Evolutionary conservation across 2,113 vertebrate species (phyloP).

Genomic region (Hiodon alosoides): DNA sequence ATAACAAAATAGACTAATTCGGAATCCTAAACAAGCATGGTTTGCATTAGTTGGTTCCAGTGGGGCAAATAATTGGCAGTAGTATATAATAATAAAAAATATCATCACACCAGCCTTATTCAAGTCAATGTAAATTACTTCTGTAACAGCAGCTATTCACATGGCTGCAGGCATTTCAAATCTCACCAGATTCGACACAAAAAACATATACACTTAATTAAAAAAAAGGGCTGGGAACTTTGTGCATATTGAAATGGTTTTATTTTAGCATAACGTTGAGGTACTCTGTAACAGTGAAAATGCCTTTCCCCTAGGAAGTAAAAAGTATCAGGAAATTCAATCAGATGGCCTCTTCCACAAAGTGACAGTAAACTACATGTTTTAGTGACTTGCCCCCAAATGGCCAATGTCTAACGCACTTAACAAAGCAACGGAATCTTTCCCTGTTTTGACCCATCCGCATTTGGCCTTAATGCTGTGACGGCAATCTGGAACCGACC

Average conservation of each 20-base stretch:
- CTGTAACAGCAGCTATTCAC: conserved; percentile 39
- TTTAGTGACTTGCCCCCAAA: conserved; percentile 49
- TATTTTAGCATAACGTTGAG: conserved; percentile 38
- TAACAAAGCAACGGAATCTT: conserved; percentile 60
- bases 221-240: conserved; percentile 42
- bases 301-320: too few relatives aligned
- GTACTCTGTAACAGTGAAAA: conserved; percentile 32
- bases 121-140: conserved; percentile 39
- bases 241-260: conserved; percentile 45
- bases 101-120: conserved; percentile 26
- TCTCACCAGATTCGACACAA: conserved; percentile 21
- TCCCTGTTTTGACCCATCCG: conserved; percentile 47
- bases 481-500: conserved; percentile 40
- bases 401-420: conserved; percentile 51
- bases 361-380: conserved; percentile 57
- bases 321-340: conserved; percentile 1
- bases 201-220: conserved; percentile 27
- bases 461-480: conserved; percentile 51
- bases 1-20: too few relatives aligned
- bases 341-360: conserved; percentile 57
- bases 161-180: conserved; percentile 29
- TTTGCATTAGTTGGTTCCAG: too few relatives aligned
- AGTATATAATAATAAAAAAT: conserved; percentile 32
- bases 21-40: too few relatives aligned
- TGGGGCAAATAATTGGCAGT: conserved; percentile 27